phyloP scores from a whole-genome alignment of 2,113 vertebrate genomes.

The Lophius piscatorius region DNA sequence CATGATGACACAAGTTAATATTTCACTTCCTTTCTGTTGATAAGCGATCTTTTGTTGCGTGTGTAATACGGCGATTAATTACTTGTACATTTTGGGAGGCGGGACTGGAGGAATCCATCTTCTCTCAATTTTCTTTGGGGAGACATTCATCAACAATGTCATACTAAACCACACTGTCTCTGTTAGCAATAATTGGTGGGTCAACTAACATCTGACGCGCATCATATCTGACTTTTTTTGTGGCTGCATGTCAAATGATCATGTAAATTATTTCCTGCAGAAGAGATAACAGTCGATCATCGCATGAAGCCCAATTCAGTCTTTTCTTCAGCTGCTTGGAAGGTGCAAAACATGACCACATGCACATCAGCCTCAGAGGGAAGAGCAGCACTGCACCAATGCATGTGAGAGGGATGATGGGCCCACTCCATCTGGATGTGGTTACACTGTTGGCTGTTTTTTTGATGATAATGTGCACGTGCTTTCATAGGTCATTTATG shows the following conservation, averaged over 20 bases:
- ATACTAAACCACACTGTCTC: not conserved
- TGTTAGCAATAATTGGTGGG: not conserved
- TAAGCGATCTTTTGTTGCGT: too few species aligned
- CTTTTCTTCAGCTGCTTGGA: slow-evolving; percentile 27
- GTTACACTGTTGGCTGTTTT: slow-evolving; percentile 51
- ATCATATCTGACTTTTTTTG: not conserved
- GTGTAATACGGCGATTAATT: too few species aligned
- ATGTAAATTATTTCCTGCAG: slow-evolving; percentile 52
- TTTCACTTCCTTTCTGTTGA: too few species aligned
- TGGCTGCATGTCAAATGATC: slow-evolving; percentile 33
- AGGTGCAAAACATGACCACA: slow-evolving; percentile 55
- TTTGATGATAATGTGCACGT: slow-evolving; percentile 31
- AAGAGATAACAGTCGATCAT: slow-evolving; percentile 37
- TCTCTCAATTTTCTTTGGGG: too few species aligned
- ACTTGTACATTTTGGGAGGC: too few species aligned
- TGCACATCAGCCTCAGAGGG: slow-evolving; percentile 17
- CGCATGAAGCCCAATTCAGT: not conserved
- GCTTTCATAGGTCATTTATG: slow-evolving; percentile 55
- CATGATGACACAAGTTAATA: too few species aligned
- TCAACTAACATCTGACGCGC: slow-evolving; percentile 24
- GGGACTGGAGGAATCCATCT: too few species aligned
- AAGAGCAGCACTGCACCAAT: slow-evolving; percentile 9
- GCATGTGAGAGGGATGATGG: slow-evolving; percentile 19
- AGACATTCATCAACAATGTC: not conserved
- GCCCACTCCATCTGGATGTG: slow-evolving; percentile 60